Base-by-base conservation (phyloP, 1,140 invertebrate genomes). In the Caenorhabditis remanei region DNA sequence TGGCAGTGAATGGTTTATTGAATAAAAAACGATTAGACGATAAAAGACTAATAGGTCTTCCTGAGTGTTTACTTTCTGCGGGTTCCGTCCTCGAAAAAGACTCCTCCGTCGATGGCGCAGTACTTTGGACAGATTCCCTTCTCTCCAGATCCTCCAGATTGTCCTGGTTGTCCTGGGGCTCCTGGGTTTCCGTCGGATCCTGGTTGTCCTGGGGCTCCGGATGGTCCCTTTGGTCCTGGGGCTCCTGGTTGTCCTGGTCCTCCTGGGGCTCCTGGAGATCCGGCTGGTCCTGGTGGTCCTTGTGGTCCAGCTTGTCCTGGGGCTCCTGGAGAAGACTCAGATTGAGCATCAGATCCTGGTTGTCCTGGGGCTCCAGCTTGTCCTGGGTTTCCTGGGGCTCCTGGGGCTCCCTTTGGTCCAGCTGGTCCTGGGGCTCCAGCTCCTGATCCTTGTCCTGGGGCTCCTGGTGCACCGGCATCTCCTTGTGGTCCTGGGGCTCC, bases 171-270 rank as follows among this genome's bases (percentile, higher is more conserved):
- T 71, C 65, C 40, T 46, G 90, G 50, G 24, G 55, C 46, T 75
- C 87, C 87, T 61, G 87, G 83, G 43, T 82, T 61, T 55, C 88
- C 88, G n/a, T 63, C 75, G 24, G 50, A 43, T 88, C 88, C 88
- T 48, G 83, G 65, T 53, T 71, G 46, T 83, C 87, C 87, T 79
- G 83, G 83, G 41, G 55, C 41, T 86, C 88, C 88, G n/a, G 86
- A 58, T 24, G 87, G 48, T 61, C 88, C 88, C 48, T 82, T 84
- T 48, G 63, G 84, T 71, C 88, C 87, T 53, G 86, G 56, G 87
- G 87, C 21, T 56, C 79, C 67, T 41, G 88, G 83, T 56, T 82
- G 61, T 32, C 84, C 84, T 53, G 61, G 56, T 85, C 84, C 84
- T 63, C 84, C 61, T 71, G 61, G 71, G 19, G 71, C 71, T 79